Conservation (phyloP, 2,797 vertebrate genomes). For the Rallus crepitans region DNA sequence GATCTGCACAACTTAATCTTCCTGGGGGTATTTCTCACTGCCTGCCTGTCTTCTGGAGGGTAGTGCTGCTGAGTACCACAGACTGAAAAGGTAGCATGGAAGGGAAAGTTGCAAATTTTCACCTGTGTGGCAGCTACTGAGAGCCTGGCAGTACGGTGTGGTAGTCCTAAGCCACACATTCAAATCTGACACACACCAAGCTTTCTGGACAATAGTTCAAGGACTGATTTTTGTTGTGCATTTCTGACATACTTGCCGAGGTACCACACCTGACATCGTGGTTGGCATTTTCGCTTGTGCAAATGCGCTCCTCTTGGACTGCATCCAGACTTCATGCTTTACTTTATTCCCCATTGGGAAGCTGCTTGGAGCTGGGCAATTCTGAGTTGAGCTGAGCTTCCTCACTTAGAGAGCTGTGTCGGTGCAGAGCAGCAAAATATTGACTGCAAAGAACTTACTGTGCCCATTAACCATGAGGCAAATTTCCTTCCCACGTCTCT, state of each 20-base stretch:
- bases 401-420: background rate
- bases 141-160: rapidly evolving
- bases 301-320: background rate
- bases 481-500: background rate
- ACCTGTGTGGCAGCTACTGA: rapidly evolving
- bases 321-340: background rate
- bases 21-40: rapidly evolving
- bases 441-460: background rate
- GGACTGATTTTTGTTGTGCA: background rate
- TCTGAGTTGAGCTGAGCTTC: background rate
- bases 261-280: rapidly evolving
- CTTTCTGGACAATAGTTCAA: background rate
- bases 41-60: rapidly evolving
- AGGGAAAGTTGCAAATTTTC: too few relatives aligned
- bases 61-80: rapidly evolving
- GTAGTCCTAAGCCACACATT: background rate
- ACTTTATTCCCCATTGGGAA: background rate
- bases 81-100: background rate
- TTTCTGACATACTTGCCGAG: background rate
- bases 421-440: background rate
- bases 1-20: background rate
- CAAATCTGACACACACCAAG: background rate
- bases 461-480: background rate
- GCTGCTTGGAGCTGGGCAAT: background rate
- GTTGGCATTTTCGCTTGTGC: background rate